Base-by-base conservation (phyloP, 2,888 invertebrate genomes). In the Tridacna gigas region DNA sequence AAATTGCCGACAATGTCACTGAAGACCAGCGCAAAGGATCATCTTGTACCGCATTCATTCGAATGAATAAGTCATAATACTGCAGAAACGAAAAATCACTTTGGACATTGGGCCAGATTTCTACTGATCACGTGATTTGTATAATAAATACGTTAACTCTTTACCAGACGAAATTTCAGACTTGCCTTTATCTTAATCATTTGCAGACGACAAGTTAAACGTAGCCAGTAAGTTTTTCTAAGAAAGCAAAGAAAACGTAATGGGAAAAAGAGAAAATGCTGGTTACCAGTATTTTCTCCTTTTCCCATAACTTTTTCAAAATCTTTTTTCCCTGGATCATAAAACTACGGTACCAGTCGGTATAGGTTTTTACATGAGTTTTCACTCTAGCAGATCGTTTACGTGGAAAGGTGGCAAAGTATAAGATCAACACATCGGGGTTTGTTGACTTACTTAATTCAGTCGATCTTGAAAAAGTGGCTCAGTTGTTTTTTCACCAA, bases 21-120 rank as follows among this genome's bases (percentile, higher is more conserved):
- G 22, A 20, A 45, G n/a, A 47, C 26, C 61, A 28, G 45, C 61
- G 77, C 77, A 66, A 65, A 45, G 37, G 77, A 66, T 18, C 77
- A 26, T 77, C 66, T 51, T 48, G 65, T n/a, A 66, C 48, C 25
- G 77, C 67, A 67, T 26, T 67, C 67, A 67, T 77, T 26, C 60
- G 28, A 77, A 67, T 67, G 69, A 77, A 67, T 67, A 77, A 69
- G 56, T 67, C 69, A 77, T 77, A 69, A 77, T 77, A 51, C 77
- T 48, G 69, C 56, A 76, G 65, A 66, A 76, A 76, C 76, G 65
- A 47, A 47, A 26, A 66, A 77, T 67, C 77, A 77, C 77, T 56
- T 77, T 26, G 67, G 69, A 77, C 69, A 67, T 56, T 69, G 67
- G 77, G 45, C 77, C 25, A 75, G 45, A n/a, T 37, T 67, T 65